These are phyloP conservation scores for Drosophila prostipennis DNA, from an alignment of 2,888 invertebrate genomes.

Conservation along the genomic window DNA sequence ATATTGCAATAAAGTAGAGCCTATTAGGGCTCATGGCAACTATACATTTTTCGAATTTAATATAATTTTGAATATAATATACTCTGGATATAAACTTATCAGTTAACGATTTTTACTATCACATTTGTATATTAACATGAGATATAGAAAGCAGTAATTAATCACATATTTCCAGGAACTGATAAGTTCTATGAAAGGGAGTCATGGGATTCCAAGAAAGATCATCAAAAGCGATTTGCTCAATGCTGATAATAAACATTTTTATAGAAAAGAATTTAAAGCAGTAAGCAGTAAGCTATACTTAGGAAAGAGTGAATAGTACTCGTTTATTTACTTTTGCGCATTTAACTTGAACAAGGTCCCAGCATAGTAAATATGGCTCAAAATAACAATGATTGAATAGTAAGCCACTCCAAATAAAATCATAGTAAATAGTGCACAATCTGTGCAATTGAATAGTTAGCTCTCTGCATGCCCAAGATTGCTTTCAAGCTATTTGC, in stretches of 20 bases:
- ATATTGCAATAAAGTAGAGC: constrained; percentile 1
- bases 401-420: not conserved
- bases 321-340: not conserved
- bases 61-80: too few relatives aligned
- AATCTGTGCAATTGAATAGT: constrained; percentile 3
- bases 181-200: constrained; percentile 2
- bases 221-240: not conserved
- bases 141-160: constrained; percentile 1
- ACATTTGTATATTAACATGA: not conserved
- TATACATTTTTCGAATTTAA: too few relatives aligned
- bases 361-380: too few relatives aligned
- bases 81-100: too few relatives aligned
- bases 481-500: constrained; percentile 25
- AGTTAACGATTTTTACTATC: not conserved
- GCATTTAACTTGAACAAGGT: not conserved
- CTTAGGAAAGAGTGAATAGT: not conserved
- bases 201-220: constrained; percentile 6
- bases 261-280: not conserved
- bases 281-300: too few relatives aligned
- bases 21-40: not conserved
- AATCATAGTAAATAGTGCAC: not conserved
- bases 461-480: constrained; percentile 3
- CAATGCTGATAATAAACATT: not conserved
- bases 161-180: constrained; percentile 12
- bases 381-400: not conserved